Evolutionary conservation across 2,797 vertebrate species (phyloP), one percentile per base, ranked within the genome.

Genomic region (Coendou prehensilis): DNA sequence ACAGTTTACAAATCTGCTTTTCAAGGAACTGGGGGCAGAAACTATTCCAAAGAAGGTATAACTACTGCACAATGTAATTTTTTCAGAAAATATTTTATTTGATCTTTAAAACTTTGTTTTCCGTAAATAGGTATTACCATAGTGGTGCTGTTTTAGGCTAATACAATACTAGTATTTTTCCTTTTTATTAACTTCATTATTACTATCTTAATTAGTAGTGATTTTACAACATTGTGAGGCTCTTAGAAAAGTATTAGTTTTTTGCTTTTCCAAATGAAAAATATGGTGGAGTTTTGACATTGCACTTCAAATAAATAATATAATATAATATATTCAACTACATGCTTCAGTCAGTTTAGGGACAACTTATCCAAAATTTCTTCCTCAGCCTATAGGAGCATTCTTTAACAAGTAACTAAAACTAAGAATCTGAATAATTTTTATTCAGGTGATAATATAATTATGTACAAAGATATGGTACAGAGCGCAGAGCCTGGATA

Each of bases 261-360:
- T 86, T 95, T 54, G 64, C 94, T 80, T n/a, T 59, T 57, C 90
- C 50, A 97, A 92, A 56, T 89, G 5, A 67, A 37, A 94, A 86
- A 69, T 84, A 52, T 23, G 2, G 33, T 71, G n/a, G 9, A 76
- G 57, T 56, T 95, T 95, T 91, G 20, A 95, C 87, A 57, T 93
- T 95, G 5, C 14, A 80, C 83, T 95, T 94, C 45, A 71, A 47
- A 75, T 64, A 78, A 33, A 28, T 94, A 37, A 75, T 50, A 78
- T 83, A 61, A n/a, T 50, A 17, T 64, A 50, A 11, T 64, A 37
- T 17, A 56, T 87, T 82, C 33, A 89, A 6, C 8, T 87, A 30
- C 9, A 84, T 56, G 28, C 69, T 76, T 96, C 78, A 57, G 13
- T 87, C 50, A 80, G 10, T 54, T 92, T 78, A 76, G 61, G 64